Evolutionary conservation across 2,888 invertebrate species (phyloP), one percentile per base, ranked within the genome.

Genomic region (Thalpophila matura): DNA sequence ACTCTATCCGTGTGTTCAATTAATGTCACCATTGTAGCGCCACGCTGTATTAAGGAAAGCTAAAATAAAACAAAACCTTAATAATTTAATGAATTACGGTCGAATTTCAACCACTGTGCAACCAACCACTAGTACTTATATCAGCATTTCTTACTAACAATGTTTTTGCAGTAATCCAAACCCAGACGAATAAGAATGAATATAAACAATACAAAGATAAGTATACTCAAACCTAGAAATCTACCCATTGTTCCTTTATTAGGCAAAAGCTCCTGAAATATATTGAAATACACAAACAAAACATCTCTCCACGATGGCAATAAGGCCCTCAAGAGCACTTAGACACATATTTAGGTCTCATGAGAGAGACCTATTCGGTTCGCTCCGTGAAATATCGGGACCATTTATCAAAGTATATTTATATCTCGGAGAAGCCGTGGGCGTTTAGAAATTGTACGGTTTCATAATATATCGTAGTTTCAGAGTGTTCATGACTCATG

Each of bases 391-490:
- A 75, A 55, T 75, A 75, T 53, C 20, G 46, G 40, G 33, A 61
- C 29, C 42, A 71, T 71, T 71, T 70, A 75, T 71, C 62, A 71
- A 53, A 40, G 54, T 69, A 71, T 74, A 71, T 74, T 53, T 70
- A 53, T 56, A 70, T 29, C 51, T 42, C 20, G 18, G 18, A 22
- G 22, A 18, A 58, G 37, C 22, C 10, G 47, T 43, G 42, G 16
- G 54, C 20, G 70, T 50, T 26, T 16, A 6, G 14, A 6, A 49
- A 59, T 53, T 29, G 29, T 38, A 35, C 62, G 40, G 69, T 55
- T 61, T 51, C 70, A 53, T 75, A 69, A 69, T 47, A 46, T 70
- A 75, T 71, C 26, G 55, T 43, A n/a, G 37, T 75, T 75, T 42
- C 14, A 29, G 31, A 51, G 46, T 70, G 24, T 70, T 50, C 26